Percentiles rank a stretch among this genome's conserved stretches.
Evolutionary conservation across 2,797 vertebrate genomes (phyloP).

Genomic region (Hyperoplus lanceolatus): DNA sequence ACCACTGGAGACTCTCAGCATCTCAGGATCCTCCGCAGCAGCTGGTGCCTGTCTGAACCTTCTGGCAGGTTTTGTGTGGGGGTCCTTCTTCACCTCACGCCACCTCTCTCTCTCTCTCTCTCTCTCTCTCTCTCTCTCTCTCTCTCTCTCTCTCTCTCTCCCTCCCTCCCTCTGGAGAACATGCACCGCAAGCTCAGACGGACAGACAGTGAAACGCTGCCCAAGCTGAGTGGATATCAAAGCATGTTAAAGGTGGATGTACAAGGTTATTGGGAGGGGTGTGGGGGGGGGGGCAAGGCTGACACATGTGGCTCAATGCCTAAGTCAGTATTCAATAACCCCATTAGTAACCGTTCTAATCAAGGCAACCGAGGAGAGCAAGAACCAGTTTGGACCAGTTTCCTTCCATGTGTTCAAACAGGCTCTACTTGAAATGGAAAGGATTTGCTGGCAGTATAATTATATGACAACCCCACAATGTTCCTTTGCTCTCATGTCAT

Average conservation of each 20-base stretch:
- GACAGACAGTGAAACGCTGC: slow-evolving; percentile 36
- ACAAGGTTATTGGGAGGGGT: background rate
- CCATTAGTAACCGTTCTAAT: slow-evolving; percentile 2
- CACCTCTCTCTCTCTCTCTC: background rate
- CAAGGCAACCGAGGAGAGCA: background rate
- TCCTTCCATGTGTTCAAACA: background rate
- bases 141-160: background rate
- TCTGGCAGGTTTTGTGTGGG: slow-evolving; percentile 28
- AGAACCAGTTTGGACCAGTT: background rate
- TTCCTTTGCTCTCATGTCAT: slow-evolving; percentile 30
- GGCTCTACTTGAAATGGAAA: background rate
- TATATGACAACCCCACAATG: slow-evolving; percentile 2
- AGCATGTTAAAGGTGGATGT: slow-evolving; percentile 13
- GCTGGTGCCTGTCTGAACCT: background rate
- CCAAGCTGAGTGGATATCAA: slow-evolving; percentile 47
- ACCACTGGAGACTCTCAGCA: slow-evolving; percentile 24
- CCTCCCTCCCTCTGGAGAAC: background rate
- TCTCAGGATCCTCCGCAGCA: slow-evolving; percentile 26
- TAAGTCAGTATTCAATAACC: slow-evolving; percentile 19
- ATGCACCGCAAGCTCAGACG: slow-evolving; percentile 26
- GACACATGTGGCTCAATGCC: slow-evolving; percentile 2
- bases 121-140: too few species aligned
- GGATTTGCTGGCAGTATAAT: slow-evolving; percentile 31
- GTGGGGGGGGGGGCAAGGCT: slow-evolving; percentile 2
- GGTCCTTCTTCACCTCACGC: slow-evolving; percentile 16